Conservation (phyloP, 2,888 invertebrate genomes). For the Liodrosophila aerea region DNA sequence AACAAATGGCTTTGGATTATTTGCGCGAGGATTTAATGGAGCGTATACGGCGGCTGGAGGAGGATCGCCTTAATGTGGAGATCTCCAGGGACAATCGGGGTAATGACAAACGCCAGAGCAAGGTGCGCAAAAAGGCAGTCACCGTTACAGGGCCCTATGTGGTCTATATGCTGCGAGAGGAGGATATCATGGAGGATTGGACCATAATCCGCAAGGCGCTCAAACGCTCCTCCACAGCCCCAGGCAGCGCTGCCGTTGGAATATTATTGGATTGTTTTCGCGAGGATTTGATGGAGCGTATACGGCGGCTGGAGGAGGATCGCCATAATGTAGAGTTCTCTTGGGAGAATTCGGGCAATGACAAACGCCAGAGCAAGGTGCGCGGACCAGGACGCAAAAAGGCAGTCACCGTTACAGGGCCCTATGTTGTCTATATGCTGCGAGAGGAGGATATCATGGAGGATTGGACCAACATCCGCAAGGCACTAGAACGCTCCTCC, state of each 20-base stretch:
- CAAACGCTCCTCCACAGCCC: slow-evolving; percentile 82
- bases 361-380: slow-evolving; percentile 84
- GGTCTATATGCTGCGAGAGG: slow-evolving; percentile 96
- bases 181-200: slow-evolving; percentile 98
- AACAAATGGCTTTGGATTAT: slow-evolving; percentile 91
- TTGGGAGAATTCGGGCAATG: slow-evolving; percentile 85
- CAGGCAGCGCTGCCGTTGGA: no score
- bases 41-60: slow-evolving; percentile 95
- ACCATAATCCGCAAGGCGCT: slow-evolving; percentile 93
- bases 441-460: slow-evolving; percentile 96
- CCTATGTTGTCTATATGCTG: slow-evolving; percentile 97
- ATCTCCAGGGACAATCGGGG: slow-evolving; percentile 88
- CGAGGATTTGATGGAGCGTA: slow-evolving; percentile 96
- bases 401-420: slow-evolving; percentile 92
- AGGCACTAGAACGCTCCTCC: slow-evolving; percentile 86
- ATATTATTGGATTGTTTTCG: no score
- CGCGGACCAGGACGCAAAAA: slow-evolving; percentile 86
- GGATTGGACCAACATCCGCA: slow-evolving; percentile 96
- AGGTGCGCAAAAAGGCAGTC: slow-evolving; percentile 87
- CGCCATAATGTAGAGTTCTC: slow-evolving; percentile 94
- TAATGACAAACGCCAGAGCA: slow-evolving; percentile 84
- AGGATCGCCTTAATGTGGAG: slow-evolving; percentile 96
- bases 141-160: slow-evolving; percentile 95
- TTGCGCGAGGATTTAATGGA: slow-evolving; percentile 95
- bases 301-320: slow-evolving; percentile 95